Evolutionary conservation across 2,888 invertebrate genomes (phyloP).

Genomic region (Diachrysia chrysitis): DNA sequence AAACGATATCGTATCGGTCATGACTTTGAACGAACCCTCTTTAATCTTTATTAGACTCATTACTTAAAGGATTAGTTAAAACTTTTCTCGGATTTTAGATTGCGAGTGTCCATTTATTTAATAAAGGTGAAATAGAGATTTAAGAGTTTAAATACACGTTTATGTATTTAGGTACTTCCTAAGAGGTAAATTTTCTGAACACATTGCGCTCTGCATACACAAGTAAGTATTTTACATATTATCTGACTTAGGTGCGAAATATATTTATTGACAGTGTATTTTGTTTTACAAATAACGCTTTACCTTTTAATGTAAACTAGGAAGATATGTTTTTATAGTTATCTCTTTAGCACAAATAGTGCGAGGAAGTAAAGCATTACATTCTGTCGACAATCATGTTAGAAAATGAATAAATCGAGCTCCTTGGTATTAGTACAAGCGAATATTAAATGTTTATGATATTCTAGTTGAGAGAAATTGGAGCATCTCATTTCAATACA

Average conservation of each 20-base stretch:
- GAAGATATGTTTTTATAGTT: not conserved
- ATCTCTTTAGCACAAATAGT: not conserved
- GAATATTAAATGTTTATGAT: slow-evolving; percentile 43
- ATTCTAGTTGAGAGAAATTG: slow-evolving; percentile 47
- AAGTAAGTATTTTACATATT: slow-evolving; percentile 5
- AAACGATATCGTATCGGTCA: not conserved
- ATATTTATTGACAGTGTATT: not conserved
- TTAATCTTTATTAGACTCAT: not conserved
- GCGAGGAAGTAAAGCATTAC: not conserved
- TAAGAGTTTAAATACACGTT: not conserved
- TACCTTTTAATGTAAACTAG: not conserved
- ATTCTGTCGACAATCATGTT: not conserved
- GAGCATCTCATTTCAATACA: slow-evolving; percentile 45
- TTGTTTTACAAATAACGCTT: not conserved
- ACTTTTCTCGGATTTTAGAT: not conserved
- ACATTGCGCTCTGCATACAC: not conserved
- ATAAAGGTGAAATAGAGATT: not conserved
- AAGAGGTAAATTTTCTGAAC: not conserved
- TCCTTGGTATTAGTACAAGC: slow-evolving; percentile 1
- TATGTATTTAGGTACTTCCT: not conserved
- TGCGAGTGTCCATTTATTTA: not conserved
- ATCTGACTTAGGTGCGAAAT: not conserved
- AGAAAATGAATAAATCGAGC: not conserved
- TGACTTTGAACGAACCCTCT: not conserved
- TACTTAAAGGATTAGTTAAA: not conserved